phyloP scores from a whole-genome alignment of 2,113 vertebrate species.

The Oxyura jamaicensis region DNA sequence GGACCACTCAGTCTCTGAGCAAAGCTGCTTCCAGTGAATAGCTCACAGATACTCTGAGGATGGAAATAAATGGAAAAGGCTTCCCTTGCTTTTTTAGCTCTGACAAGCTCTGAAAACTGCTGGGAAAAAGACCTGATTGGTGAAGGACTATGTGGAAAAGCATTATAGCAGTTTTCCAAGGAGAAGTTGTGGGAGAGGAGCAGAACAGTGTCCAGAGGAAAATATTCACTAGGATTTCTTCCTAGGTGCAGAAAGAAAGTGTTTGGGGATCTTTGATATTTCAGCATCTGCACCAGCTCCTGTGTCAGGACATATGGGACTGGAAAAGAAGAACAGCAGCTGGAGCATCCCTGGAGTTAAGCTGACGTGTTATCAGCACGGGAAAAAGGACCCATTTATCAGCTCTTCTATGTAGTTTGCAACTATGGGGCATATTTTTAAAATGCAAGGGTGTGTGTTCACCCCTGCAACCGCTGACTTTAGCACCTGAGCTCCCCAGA shows the following conservation, averaged over 20 bases:
- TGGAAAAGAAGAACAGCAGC: neutral
- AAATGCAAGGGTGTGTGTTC: neutral
- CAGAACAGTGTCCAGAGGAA: neutral
- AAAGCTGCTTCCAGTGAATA: neutral
- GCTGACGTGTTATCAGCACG: rapidly evolving
- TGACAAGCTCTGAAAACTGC: neutral
- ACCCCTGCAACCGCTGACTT: neutral
- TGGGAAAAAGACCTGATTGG: neutral
- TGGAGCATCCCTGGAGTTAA: neutral
- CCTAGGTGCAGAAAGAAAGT: neutral
- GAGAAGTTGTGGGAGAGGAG: neutral
- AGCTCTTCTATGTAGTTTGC: neutral
- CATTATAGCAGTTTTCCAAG: neutral
- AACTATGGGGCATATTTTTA: neutral
- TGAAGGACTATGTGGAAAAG: neutral
- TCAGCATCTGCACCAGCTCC: neutral
- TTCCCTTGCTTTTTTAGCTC: neutral
- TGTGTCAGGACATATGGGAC: neutral
- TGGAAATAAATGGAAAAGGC: neutral
- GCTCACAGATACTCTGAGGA: neutral
- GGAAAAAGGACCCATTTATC: neutral
- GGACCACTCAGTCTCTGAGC: slow-evolving; percentile 1
- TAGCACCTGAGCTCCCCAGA: neutral
- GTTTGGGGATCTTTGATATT: neutral
- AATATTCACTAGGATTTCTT: neutral